phyloP scores from a whole-genome alignment of 2,888 invertebrate species.

The Achlya flavicornis region DNA sequence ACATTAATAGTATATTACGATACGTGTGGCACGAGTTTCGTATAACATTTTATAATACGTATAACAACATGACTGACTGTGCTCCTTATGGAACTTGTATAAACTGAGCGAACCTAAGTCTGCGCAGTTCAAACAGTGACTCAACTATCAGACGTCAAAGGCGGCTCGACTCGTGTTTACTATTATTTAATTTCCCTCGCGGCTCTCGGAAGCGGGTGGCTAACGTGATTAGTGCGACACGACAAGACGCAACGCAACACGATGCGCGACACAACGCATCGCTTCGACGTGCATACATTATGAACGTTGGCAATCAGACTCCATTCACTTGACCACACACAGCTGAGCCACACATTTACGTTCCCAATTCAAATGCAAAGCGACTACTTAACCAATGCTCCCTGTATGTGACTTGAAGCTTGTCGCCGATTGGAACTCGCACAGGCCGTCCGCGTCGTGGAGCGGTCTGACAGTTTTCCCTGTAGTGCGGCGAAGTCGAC shows the following conservation, averaged over 20 bases:
- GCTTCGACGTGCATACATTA: slow-evolving; percentile 3
- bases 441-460: no score
- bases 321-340: slow-evolving; percentile 8
- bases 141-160: not conserved
- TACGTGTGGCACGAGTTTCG: no score
- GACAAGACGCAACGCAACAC: not conserved
- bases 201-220: not conserved
- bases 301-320: not conserved
- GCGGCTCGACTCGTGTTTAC: not conserved
- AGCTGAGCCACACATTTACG: not conserved
- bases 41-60: no score
- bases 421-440: not conserved
- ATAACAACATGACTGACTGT: not conserved
- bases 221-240: slow-evolving; percentile 4
- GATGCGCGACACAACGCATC: not conserved
- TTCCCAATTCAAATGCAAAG: not conserved
- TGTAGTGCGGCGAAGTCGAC: not conserved
- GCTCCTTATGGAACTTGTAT: not conserved
- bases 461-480: not conserved
- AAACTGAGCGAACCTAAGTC: not conserved
- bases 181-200: slow-evolving; percentile 7
- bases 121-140: not conserved
- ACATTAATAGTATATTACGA: no score
- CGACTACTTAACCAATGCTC: not conserved
- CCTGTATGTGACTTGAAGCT: not conserved